phyloP scores from a whole-genome alignment of 2,888 invertebrate species.

The Aplocera efformata region DNA sequence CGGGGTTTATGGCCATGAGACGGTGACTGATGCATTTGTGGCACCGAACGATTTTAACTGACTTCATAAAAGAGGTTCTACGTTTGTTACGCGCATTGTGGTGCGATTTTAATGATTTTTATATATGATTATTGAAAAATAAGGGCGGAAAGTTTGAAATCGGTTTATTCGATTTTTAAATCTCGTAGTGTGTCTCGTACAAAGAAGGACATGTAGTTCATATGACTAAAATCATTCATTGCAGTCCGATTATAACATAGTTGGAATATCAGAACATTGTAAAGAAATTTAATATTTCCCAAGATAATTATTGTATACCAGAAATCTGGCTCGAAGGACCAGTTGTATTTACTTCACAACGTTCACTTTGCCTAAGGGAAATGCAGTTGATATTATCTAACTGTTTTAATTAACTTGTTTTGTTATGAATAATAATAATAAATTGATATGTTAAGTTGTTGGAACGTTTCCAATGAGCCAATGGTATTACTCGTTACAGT shows the following conservation, averaged over 20 bases:
- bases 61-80: too few species aligned
- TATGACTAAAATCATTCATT: too few species aligned
- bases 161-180: too few species aligned
- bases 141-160: too few species aligned
- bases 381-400: slow-evolving; percentile 10
- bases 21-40: slow-evolving; percentile 46
- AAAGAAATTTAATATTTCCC: not conserved
- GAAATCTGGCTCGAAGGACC: slow-evolving; percentile 31
- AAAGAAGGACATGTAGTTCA: too few species aligned
- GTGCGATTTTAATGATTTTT: too few species aligned
- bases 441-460: not conserved
- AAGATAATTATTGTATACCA: slow-evolving; percentile 10
- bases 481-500: too few species aligned
- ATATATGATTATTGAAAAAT: too few species aligned
- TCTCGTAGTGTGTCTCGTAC: too few species aligned
- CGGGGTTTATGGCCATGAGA: slow-evolving; percentile 46
- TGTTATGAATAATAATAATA: not conserved
- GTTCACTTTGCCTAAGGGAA: slow-evolving; percentile 24
- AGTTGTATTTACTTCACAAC: slow-evolving; percentile 18
- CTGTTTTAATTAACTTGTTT: slow-evolving; percentile 12
- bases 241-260: too few species aligned
- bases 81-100: too few species aligned
- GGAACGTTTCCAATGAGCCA: not conserved
- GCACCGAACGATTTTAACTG: slow-evolving; percentile 8
- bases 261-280: too few species aligned